Conservation (phyloP, 2,888 invertebrate species). For the Auanema sp. region DNA sequence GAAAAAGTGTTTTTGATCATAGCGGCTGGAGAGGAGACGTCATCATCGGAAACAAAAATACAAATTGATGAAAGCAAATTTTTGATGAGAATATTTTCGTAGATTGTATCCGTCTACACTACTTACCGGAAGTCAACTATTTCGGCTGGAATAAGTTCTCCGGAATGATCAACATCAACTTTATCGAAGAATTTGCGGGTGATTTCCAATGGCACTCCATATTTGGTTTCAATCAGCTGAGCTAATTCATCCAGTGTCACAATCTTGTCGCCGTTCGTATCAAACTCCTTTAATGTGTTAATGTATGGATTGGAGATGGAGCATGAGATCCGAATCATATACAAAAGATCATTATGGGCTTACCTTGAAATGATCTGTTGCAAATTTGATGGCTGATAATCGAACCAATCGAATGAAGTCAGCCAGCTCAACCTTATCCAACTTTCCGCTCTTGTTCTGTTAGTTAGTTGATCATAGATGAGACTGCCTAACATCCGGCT, state of each 20-base stretch:
- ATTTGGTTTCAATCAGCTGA: constrained; percentile 55
- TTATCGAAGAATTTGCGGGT: constrained; percentile 53
- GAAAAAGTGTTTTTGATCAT: too few relatives aligned
- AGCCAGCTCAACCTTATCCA: constrained; percentile 61
- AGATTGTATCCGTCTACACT: background rate
- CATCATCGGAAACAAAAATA: background rate
- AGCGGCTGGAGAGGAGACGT: background rate
- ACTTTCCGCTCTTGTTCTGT: constrained; percentile 54
- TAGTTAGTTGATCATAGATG: background rate
- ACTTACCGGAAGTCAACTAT: constrained; percentile 58
- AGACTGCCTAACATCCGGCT: background rate
- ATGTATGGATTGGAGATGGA: background rate
- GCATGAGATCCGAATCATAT: background rate
- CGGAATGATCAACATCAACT: constrained; percentile 55
- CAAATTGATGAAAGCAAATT: background rate
- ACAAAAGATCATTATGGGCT: constrained; percentile 6
- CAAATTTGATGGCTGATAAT: constrained; percentile 60
- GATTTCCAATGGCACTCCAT: constrained; percentile 47
- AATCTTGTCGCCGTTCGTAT: constrained; percentile 52
- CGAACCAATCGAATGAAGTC: constrained; percentile 61
- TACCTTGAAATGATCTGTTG: constrained; percentile 59
- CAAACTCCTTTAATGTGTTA: constrained; percentile 44
- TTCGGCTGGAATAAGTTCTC: constrained; percentile 57
- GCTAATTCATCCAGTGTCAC: constrained; percentile 58
- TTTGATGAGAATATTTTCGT: background rate